Base-by-base conservation (phyloP, 2,888 invertebrate species). In the Tanypteryx hageni region DNA sequence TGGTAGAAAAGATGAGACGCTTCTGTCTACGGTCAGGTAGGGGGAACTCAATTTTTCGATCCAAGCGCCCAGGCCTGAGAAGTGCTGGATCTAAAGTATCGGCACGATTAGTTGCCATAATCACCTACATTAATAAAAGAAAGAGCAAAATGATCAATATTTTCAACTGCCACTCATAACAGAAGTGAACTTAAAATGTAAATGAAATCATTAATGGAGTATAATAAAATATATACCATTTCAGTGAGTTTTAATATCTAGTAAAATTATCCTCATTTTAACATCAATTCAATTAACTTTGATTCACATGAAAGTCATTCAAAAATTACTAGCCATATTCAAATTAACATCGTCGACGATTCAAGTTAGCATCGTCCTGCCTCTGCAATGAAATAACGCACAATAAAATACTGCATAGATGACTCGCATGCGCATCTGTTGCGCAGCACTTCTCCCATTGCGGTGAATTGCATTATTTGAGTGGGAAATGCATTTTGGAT, bases 41-140 rank as follows among this genome's bases (percentile, higher is more conserved):
- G 10, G 99, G 99, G 95, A 99, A 99, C 95, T 99, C 99, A 94
- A 99, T 99, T 95, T 99, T 99, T 94, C 99, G 96, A 95, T 99
- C 99, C 92, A 99, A 96, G 95, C 99, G 97, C 22, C 99, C 99
- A 8, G 99, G 99, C 94, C 99, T 96, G 56, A 99, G 96, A 22
- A 99, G 95, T 61, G 99, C 99, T n/a, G 99, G 99, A 96, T 99
- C 99, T 92, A 99, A 95, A 0, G 99, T 99, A 95, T 99, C 99
- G 8, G 99, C 99, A 94, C 99, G 97, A 95, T 99, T 99, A 11
- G 99, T 99, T 0, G 99, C 99, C 99, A 99, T 99, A 93, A 99
- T 99, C 93, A 96, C 96, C 97, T 97, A 93, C 56, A 94, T 94
- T 92, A 93, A 92, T 92, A 59, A n/a, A n/a, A n/a, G n/a, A n/a